Evolutionary conservation across 2,888 invertebrate species (phyloP).

Genomic region (Oscheius sp.): DNA sequence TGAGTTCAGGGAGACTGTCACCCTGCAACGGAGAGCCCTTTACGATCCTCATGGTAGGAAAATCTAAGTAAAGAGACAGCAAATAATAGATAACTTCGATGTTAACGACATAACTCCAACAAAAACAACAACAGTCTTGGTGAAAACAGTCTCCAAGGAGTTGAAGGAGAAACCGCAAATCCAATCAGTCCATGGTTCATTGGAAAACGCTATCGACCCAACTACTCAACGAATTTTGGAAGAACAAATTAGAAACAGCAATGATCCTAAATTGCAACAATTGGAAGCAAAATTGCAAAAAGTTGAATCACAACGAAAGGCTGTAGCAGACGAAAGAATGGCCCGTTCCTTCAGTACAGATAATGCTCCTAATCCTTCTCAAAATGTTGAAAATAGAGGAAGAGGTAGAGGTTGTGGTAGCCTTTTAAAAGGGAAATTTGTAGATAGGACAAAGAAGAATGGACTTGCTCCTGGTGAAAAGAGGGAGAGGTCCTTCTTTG

Average conservation of each 20-base stretch:
- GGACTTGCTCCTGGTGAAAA: slow-evolving; percentile 43
- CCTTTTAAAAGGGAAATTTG: neutral
- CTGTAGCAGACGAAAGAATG: neutral
- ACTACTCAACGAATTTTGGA: slow-evolving; percentile 51
- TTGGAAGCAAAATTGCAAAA: slow-evolving; percentile 50
- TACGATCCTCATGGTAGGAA: slow-evolving; percentile 60
- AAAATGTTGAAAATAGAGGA: slow-evolving; percentile 19
- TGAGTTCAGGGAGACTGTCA: slow-evolving; percentile 65
- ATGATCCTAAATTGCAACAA: slow-evolving; percentile 45
- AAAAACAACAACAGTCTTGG: slow-evolving; percentile 60
- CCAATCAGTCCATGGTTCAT: slow-evolving; percentile 60
- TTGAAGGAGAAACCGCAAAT: slow-evolving; percentile 58
- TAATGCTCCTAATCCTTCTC: slow-evolving; percentile 31
- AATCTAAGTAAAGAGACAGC: neutral
- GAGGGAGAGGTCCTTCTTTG: slow-evolving; percentile 70
- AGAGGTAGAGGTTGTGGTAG: neutral
- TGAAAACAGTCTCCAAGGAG: slow-evolving; percentile 65
- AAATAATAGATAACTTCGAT: slow-evolving; percentile 55
- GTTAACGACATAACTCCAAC: slow-evolving; percentile 54
- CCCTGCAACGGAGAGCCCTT: slow-evolving; percentile 58
- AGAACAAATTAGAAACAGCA: slow-evolving; percentile 48
- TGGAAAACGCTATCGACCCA: slow-evolving; percentile 63
- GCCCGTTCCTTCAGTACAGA: slow-evolving; percentile 25
- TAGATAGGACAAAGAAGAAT: slow-evolving; percentile 51
- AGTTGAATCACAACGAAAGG: slow-evolving; percentile 37